These are phyloP conservation scores for Prunella fulvescens DNA, from an alignment of 2,113 vertebrate genomes.

Conservation along the genomic window DNA sequence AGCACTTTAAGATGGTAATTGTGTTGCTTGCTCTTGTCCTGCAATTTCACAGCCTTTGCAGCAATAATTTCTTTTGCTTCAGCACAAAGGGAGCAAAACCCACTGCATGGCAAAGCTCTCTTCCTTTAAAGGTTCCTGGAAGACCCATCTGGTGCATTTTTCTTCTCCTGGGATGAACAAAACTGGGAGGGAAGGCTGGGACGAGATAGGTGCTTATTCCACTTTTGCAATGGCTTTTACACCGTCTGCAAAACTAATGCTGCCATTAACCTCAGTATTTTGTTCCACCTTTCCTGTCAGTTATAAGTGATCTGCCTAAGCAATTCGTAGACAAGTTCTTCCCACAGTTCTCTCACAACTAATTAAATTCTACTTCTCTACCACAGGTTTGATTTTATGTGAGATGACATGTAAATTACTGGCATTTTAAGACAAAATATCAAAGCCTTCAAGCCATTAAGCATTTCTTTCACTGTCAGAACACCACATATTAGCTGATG, in stretches of 20 bases:
- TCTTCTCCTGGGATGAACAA: not conserved
- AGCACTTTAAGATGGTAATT: not conserved
- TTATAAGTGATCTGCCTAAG: not conserved
- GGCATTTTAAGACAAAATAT: not conserved
- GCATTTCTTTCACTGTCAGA: not conserved
- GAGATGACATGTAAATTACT: not conserved
- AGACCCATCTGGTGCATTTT: not conserved
- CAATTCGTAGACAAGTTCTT: not conserved
- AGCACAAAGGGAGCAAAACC: not conserved
- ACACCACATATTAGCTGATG: not conserved
- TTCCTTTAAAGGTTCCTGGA: not conserved
- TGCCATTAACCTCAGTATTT: not conserved
- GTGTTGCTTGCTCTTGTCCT: constrained; percentile 8
- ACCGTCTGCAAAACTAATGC: not conserved
- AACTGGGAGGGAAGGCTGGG: not conserved
- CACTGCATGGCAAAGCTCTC: constrained; percentile 28
- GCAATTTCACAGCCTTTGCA: not conserved
- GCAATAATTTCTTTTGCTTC: constrained; percentile 9
- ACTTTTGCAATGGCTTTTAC: not conserved
- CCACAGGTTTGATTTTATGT: not conserved
- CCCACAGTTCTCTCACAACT: not conserved
- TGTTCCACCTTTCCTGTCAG: not conserved
- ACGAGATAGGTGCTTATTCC: not conserved
- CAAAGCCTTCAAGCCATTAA: not conserved
- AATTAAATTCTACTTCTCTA: constrained; percentile 10